phyloP scores from a whole-genome alignment of 2,888 invertebrate genomes.

The Rhagium mordax region DNA sequence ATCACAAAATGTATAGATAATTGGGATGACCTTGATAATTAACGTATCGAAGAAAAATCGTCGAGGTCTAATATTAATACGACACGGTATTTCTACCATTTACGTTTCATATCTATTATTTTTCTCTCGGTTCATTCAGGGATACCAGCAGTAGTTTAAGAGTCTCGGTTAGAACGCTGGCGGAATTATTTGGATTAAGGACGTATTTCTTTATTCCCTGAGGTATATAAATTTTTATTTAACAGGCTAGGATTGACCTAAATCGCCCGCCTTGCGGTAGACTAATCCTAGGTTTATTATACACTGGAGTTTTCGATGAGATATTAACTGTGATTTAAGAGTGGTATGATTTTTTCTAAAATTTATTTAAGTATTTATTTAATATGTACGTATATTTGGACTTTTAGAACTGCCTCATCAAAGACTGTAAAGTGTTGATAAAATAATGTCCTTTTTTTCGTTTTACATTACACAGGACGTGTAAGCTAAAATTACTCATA shows the following conservation, averaged over 20 bases:
- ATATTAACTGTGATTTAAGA: background rate
- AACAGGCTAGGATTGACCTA: background rate
- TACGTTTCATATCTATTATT: too few species aligned
- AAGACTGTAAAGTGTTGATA: too few species aligned
- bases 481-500: constrained; percentile 5
- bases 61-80: background rate
- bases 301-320: background rate
- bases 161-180: background rate
- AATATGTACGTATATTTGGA: too few species aligned
- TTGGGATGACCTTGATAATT: too few species aligned
- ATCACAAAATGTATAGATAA: too few species aligned
- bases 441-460: constrained; percentile 4
- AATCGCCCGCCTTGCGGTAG: background rate
- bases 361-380: too few species aligned
- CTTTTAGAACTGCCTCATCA: too few species aligned
- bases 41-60: background rate
- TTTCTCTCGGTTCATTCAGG: too few species aligned
- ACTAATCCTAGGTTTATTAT: background rate
- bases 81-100: background rate
- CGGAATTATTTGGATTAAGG: background rate
- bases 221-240: background rate
- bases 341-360: background rate
- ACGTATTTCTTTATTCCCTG: background rate
- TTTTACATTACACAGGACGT: constrained; percentile 2
- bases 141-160: too few species aligned